Conservation (phyloP, 2,888 invertebrate genomes). For the Trissoscelio sp. region DNA sequence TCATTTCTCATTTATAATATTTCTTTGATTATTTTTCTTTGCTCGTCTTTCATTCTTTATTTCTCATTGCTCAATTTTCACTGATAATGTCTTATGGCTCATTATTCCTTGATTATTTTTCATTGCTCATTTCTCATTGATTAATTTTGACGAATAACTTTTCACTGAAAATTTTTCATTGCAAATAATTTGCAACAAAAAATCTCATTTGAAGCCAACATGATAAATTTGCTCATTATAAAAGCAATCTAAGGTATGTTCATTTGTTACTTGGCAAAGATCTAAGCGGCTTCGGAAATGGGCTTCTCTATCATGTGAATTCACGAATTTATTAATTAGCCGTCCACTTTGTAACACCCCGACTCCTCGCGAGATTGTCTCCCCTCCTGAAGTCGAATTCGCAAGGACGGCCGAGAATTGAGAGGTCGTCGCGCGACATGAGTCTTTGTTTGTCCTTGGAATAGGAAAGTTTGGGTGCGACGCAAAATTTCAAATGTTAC, state of each 20-base stretch:
- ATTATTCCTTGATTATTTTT: no score
- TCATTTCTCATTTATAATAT: no score
- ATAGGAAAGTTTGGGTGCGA: slow-evolving; percentile 21
- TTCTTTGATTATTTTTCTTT: no score
- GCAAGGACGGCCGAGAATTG: slow-evolving; percentile 54
- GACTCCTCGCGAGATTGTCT: background rate
- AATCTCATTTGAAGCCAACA: no score
- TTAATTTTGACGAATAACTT: no score
- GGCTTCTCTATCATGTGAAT: slow-evolving; percentile 8
- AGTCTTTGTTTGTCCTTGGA: slow-evolving; percentile 71
- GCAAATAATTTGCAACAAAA: no score
- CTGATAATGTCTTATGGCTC: no score
- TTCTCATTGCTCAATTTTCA: no score
- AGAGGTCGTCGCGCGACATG: slow-evolving; percentile 68
- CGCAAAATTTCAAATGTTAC: slow-evolving; percentile 10
- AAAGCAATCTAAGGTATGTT: background rate
- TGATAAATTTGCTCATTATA: slow-evolving; percentile 23
- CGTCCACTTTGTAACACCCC: slow-evolving; percentile 40
- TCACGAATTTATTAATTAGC: slow-evolving; percentile 52
- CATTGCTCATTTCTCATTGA: no score
- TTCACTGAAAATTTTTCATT: no score
- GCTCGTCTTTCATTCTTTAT: no score
- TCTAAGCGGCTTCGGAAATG: no score
- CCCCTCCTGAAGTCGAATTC: background rate
- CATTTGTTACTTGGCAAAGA: slow-evolving; percentile 2